Evolutionary conservation across 2,113 vertebrate genomes (phyloP), one percentile per base, ranked within the genome.

Genomic region (Delphinapterus leucas): DNA sequence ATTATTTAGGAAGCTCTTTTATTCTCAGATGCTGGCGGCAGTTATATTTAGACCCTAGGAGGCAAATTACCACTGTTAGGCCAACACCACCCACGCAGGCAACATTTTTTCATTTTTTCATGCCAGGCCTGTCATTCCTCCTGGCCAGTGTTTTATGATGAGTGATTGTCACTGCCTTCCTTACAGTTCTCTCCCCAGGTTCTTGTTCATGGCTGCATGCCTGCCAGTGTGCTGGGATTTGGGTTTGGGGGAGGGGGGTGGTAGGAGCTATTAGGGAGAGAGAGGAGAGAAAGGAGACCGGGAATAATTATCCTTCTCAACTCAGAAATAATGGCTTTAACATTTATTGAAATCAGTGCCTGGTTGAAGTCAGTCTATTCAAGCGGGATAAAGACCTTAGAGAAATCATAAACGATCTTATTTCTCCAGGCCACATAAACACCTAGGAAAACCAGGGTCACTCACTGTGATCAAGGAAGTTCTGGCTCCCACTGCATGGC

Each of bases 21-120:
- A 2, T 63, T 31, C 60, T 95, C 60, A 55, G 23, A 74, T 74
- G 70, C 77, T 15, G 11, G 53, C 36, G 44, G 49, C 73, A 60
- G 33, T 82, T 97, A 92, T 97, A 93, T 96, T 95, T 89, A 95
- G 91, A 44, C 28, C 44, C 53, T 60, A 15, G 5, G 41, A 95
- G 77, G 85, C 81, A 90, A 94, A 83, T 95, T 61, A 15, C 33
- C 68, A 63, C 44, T 94, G 67, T 94, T 83, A 60, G 12, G 61
- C 86, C 95, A 95, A 82, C 90, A 95, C 47, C 53, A 63, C 70
- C 28, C 82, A 65, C 93, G 82, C 47, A 36, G 18, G 33, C 36
- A 73, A 36, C 61, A 71, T 92, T 85, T 38, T 36, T 90, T 84
- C 61, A 71, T 92, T 85, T 38, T 36, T 90, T 84, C 74, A 38